Evolutionary conservation across 2,888 invertebrate genomes (phyloP), one percentile per base, ranked within the genome.

Genomic region (Lissonota sp.): DNA sequence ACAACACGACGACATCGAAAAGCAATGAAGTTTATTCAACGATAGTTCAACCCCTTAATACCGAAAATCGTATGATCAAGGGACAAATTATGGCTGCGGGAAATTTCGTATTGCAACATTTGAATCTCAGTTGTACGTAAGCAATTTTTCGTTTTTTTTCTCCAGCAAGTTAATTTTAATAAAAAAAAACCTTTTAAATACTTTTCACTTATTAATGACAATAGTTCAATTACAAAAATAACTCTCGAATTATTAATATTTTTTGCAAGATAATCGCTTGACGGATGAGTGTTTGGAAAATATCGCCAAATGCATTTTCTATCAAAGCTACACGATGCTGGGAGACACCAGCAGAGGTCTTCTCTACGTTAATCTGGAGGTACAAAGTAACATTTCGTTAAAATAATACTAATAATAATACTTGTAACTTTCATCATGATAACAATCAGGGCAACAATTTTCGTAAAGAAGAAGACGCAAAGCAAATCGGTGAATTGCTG

Each of bases 61-160:
- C 82, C 57, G 92, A 93, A 60, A 86, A 84, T 62, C 76, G 82
- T 46, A 85, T 87, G 16, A 85, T 87, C 58, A 84, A 90, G 10
- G 87, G 87, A 55, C 80, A 85, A 53, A 83, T 92, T 7, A 86
- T 86, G 57, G 88, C 91, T 44, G 85, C 55, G 7, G 93, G 93
- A 79, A 93, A 93, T 79, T 87, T 90, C 12, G 76, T 84, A 12
- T 75, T 93, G 51, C 86, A 89, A 26, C 88, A 91, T 79, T 81
- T 93, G 58, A 93, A 92, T 80, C 72, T 93, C 58, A 88, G 90
- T 62, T 92, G 93, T 92, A 88, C 81, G 83, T 80, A 46, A 49
- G n/a, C 26, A 62, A 57, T 40, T 49, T 69, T 63, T 63, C 39
- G 5, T n/a, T 75, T 72, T 55, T 53, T 14, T 14, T 26, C 26